phyloP scores from a whole-genome alignment of 2,113 vertebrate species.

The Empidonax alnorum region DNA sequence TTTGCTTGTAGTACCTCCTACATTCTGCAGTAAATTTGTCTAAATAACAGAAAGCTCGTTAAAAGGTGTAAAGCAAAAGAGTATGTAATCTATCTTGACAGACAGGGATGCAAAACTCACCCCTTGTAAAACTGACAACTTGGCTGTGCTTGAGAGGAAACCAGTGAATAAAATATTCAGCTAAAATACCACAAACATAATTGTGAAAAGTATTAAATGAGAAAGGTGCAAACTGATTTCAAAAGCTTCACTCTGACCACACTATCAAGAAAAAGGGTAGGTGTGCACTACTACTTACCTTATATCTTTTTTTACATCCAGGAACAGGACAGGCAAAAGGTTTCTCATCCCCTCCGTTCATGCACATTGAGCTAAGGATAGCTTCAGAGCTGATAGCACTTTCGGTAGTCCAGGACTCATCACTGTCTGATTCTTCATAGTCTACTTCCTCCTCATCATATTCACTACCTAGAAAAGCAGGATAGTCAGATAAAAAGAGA shows the following conservation, averaged over 20 bases:
- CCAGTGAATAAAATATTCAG: not conserved
- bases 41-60: not conserved
- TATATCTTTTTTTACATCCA: conserved; percentile 98
- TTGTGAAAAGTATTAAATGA: not conserved
- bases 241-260: not conserved
- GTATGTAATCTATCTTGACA: not conserved
- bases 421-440: conserved; percentile 97
- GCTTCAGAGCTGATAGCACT: conserved; percentile 98
- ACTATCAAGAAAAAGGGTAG: not conserved
- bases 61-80: not conserved
- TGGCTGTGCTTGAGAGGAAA: not conserved
- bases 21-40: not conserved
- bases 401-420: conserved; percentile 98
- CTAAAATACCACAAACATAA: not conserved
- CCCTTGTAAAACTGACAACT: not conserved
- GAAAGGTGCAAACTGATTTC: not conserved
- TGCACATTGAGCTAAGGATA: conserved; percentile 98
- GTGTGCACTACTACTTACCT: conserved; percentile 74
- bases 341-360: conserved; percentile 98
- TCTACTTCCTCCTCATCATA: conserved; percentile 97
- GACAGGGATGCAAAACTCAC: not conserved
- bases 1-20: not conserved
- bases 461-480: conserved; percentile 85
- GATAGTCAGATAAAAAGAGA: not conserved
- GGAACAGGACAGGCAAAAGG: conserved; percentile 97